Conservation (phyloP, 2,113 vertebrate genomes). For the Xenopus borealis region DNA sequence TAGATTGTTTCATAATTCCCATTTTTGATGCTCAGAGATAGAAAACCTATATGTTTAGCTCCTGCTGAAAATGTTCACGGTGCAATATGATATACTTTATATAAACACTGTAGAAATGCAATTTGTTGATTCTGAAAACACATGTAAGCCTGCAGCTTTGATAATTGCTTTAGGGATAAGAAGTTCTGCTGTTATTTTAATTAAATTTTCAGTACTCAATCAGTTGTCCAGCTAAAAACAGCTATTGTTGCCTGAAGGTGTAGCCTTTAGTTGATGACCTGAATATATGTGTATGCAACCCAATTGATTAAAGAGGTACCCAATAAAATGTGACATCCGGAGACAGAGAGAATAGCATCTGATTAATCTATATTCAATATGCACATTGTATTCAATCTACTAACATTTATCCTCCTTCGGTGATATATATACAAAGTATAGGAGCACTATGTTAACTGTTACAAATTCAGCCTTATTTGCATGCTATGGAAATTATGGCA, state of each 20-base stretch:
- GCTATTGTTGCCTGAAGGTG: constrained; percentile 11
- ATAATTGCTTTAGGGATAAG: constrained; percentile 45
- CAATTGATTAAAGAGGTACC: too few species aligned
- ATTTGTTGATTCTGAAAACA: constrained; percentile 30
- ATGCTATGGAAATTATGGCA: neutral
- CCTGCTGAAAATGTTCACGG: constrained; percentile 1
- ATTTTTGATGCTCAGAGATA: constrained; percentile 14
- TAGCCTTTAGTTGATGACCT: neutral
- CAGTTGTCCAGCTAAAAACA: constrained; percentile 14
- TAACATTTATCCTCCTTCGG: too few species aligned
- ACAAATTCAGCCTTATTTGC: neutral
- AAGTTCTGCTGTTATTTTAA: constrained; percentile 36
- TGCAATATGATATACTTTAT: constrained; percentile 6
- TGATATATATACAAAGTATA: too few species aligned
- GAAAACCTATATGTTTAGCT: neutral
- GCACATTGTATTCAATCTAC: too few species aligned
- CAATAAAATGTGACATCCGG: too few species aligned
- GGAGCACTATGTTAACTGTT: neutral
- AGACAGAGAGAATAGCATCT: too few species aligned
- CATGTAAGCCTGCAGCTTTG: constrained; percentile 22
- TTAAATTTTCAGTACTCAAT: constrained; percentile 36
- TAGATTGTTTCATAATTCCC: constrained; percentile 1
- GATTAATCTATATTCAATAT: too few species aligned
- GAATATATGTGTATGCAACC: too few species aligned
- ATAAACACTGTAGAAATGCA: constrained; percentile 25